A percentile compares a stretch with the other conserved stretches of the same genome.
Conservation (phyloP, 2,797 vertebrate species). For the Pangasius mekongensis region DNA sequence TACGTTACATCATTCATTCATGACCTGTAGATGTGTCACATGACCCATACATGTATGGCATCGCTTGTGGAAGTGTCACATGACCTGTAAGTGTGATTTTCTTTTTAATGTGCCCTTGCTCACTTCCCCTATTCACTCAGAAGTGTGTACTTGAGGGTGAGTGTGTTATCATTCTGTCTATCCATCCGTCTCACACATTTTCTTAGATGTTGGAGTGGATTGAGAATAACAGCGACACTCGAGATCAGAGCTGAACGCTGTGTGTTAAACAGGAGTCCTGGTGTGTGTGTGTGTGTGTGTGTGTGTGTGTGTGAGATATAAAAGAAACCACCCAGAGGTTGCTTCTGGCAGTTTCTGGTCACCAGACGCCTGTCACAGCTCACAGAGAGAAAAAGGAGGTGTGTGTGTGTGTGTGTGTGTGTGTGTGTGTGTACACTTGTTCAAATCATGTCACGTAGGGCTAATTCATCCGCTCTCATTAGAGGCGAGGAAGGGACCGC, state of each 20-base stretch:
- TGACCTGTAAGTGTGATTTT: not conserved
- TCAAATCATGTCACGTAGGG: conserved; percentile 97
- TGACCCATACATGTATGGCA: not conserved
- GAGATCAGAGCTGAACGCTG: conserved; percentile 1
- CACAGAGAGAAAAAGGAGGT: conserved; percentile 68
- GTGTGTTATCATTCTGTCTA: not conserved
- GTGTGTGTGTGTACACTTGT: conserved; percentile 71
- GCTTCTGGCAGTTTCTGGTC: conserved; percentile 78
- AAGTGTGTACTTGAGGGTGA: not conserved
- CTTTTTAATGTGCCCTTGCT: not conserved
- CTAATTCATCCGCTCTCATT: conserved; percentile 99
- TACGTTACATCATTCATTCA: not conserved
- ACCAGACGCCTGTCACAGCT: conserved; percentile 87
- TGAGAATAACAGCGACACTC: not conserved
- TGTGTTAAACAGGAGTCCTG: conserved; percentile 10
- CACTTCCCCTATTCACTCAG: not conserved
- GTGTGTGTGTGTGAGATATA: conserved; percentile 60
- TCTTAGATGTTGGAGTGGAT: not conserved
- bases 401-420: conserved; percentile 34
- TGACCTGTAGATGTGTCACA: conserved; percentile 3
- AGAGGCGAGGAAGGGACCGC: conserved; percentile 89
- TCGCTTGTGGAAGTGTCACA: not conserved
- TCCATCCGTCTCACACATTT: not conserved
- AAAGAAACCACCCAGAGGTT: conserved; percentile 72
- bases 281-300: conserved; percentile 51